Conservation (phyloP, 2,797 vertebrate species). For the Meda fulgida region DNA sequence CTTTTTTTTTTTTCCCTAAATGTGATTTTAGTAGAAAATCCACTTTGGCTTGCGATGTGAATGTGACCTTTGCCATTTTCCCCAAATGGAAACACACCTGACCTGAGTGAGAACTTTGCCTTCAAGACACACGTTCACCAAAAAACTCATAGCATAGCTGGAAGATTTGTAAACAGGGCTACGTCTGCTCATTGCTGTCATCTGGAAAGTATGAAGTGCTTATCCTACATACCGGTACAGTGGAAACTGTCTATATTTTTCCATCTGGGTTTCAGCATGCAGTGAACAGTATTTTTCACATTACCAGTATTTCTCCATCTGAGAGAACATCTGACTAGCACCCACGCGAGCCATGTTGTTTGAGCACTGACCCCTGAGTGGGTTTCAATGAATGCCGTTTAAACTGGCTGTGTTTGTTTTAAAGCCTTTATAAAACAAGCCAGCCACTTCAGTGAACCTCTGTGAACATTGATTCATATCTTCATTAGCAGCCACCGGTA, state of each 20-base stretch:
- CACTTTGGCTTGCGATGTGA: not conserved
- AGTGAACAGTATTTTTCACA: not conserved
- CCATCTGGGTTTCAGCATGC: slow-evolving; percentile 20
- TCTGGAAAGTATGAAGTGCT: slow-evolving; percentile 39
- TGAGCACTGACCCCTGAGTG: not conserved
- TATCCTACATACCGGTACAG: not conserved
- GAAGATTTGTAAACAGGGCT: slow-evolving; percentile 1
- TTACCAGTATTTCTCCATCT: not conserved
- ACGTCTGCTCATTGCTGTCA: slow-evolving; percentile 24
- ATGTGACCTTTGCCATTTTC: not conserved
- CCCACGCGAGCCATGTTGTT: not conserved
- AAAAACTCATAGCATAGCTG: not conserved
- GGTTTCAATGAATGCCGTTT: not conserved
- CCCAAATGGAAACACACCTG: not conserved
- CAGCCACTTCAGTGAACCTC: not conserved
- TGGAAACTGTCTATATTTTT: slow-evolving; percentile 5
- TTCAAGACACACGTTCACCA: not conserved
- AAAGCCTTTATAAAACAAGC: slow-evolving; percentile 5
- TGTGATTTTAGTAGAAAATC: not conserved
- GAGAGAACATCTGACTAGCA: not conserved
- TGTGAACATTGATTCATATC: not conserved
- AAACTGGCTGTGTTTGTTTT: not conserved
- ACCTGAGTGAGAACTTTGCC: not conserved
- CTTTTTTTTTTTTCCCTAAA: not conserved
- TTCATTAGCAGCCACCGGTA: not conserved